Evolutionary conservation across 2,113 vertebrate genomes (phyloP).

Genomic region (Hippopotamus amphibius): DNA sequence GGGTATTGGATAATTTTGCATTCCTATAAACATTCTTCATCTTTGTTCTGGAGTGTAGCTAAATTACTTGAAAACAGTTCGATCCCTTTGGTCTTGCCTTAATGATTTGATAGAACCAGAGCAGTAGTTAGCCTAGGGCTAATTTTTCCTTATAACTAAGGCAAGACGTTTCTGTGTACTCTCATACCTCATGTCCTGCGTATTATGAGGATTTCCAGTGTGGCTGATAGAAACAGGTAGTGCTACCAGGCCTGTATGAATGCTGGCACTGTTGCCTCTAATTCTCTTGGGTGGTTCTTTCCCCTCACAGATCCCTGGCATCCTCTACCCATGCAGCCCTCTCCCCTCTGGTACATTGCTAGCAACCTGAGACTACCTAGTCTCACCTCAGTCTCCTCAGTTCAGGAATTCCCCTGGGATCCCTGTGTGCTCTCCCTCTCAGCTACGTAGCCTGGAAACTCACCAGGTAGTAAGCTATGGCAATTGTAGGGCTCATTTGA

Average conservation of each 20-base stretch:
- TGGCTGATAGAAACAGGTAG: not conserved
- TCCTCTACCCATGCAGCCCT: not conserved
- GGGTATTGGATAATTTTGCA: not conserved
- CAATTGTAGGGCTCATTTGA: not conserved
- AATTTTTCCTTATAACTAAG: not conserved
- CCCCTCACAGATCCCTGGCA: not conserved
- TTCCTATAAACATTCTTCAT: not conserved
- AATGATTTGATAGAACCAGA: conserved; percentile 22
- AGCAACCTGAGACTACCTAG: not conserved
- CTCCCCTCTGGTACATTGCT: not conserved
- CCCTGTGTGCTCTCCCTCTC: not conserved
- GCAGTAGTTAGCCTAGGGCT: not conserved
- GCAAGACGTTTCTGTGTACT: not conserved
- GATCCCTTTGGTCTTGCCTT: not conserved
- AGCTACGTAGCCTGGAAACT: not conserved
- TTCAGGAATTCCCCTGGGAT: not conserved
- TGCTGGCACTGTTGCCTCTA: not conserved
- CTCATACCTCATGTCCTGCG: not conserved
- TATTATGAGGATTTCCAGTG: not conserved
- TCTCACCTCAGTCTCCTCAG: not conserved
- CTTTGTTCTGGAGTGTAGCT: conserved; percentile 5
- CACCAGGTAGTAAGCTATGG: not conserved
- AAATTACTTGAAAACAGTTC: not conserved
- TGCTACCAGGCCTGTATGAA: not conserved
- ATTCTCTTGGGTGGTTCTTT: not conserved